Conservation (phyloP, 2,888 invertebrate genomes). For the Cantharis rufa region DNA sequence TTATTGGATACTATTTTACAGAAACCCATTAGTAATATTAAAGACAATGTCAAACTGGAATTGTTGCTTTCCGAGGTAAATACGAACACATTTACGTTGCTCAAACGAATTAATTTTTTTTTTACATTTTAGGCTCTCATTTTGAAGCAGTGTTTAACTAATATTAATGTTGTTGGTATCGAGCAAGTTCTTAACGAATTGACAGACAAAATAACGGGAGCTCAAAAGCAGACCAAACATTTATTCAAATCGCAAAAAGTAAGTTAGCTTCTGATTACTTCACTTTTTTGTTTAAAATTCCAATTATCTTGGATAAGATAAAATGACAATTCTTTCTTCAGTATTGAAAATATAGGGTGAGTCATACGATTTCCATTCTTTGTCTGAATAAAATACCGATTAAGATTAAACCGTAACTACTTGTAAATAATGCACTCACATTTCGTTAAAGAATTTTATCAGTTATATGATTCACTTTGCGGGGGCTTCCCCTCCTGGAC, state of each 20-base stretch:
- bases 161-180: slow-evolving; percentile 72
- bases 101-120: background rate
- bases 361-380: background rate
- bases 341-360: background rate
- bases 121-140: slow-evolving; percentile 69
- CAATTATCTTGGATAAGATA: background rate
- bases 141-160: slow-evolving; percentile 78
- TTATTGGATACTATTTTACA: slow-evolving; percentile 88
- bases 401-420: background rate
- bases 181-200: slow-evolving; percentile 81
- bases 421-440: background rate
- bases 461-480: background rate
- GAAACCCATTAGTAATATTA: slow-evolving; percentile 74
- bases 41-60: slow-evolving; percentile 82
- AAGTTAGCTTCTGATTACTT: slow-evolving; percentile 39
- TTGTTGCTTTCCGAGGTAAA: slow-evolving; percentile 82
- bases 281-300: background rate
- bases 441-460: background rate
- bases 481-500: background rate
- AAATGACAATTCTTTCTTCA: background rate
- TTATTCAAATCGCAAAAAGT: slow-evolving; percentile 92
- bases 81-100: background rate
- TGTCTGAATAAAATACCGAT: background rate
- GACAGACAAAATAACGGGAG: slow-evolving; percentile 72
- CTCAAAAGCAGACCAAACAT: slow-evolving; percentile 74